Evolutionary conservation across 2,113 vertebrate genomes (phyloP), one percentile per base, ranked within the genome.

Genomic region (Campylorhamphus procurvoides): DNA sequence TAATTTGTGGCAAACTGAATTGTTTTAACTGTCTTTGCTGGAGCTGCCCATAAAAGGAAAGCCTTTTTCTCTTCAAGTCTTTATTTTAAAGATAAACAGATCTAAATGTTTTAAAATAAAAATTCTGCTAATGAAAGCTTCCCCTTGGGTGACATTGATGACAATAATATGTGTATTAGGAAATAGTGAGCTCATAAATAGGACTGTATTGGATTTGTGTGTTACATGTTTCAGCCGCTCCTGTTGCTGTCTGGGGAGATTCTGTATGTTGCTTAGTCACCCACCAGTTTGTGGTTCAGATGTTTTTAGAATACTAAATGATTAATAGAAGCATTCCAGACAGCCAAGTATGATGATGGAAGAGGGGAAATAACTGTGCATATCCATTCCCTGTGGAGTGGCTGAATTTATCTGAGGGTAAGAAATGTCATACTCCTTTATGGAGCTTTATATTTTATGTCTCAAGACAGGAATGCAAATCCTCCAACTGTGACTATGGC

Each of bases 71-170:
- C 20, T 69, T 55, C 50, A 55, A 14, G 28, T 33, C 15, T 67
- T 78, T 39, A 46, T 8, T 29, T 69, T 63, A 53, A 81, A 59
- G 37, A 49, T 58, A 64, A 85, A 66, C 33, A 63, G 39, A 39
- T 68, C 10, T 52, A 20, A 69, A 27, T 4, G 3, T 27, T 83
- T 27, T 6, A 59, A 83, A 76, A 40, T n/a, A 42, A 29, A 44
- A 82, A 18, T 9, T 82, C 35, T 84, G 28, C 28, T 37, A 24
- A 31, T 37, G 50, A 58, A 82, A 89, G 13, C 44, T 88, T 75
- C 15, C 7, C 14, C 14, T 69, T 7, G 12, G 22, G 50, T 3
- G 4, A 25, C 50, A 40, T 14, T 0, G 0, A n/a, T 17, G 10
- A 60, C 35, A 31, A 23, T 11, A 68, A 46, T 35, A 73, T 53